Percentiles rank a stretch among this genome's conserved stretches.
phyloP scores from a whole-genome alignment of 2,113 vertebrate species.

The Bungarus multicinctus region DNA sequence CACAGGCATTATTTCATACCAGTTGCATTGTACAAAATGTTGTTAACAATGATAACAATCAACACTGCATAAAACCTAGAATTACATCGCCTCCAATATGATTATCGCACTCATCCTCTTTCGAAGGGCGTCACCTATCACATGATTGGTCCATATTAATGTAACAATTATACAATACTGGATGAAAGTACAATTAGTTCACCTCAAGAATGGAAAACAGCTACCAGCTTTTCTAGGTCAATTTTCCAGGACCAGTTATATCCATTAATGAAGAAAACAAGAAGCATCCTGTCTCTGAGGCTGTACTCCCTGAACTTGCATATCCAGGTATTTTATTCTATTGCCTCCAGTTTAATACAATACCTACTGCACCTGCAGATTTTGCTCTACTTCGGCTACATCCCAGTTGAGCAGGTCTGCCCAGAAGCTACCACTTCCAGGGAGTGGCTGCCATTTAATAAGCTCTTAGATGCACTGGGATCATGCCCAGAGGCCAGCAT shows the following conservation, averaged over 20 bases:
- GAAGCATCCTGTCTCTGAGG: not conserved
- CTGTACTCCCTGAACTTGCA: slow-evolving; percentile 1
- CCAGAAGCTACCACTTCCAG: slow-evolving; percentile 21
- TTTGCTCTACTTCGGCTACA: slow-evolving; percentile 1
- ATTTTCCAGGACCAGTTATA: slow-evolving; percentile 3
- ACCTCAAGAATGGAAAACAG: slow-evolving; percentile 13
- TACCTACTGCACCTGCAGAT: slow-evolving; percentile 6
- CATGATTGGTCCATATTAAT: not conserved
- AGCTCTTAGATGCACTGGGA: not conserved
- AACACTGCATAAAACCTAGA: not conserved
- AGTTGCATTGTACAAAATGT: not conserved
- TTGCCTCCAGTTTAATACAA: not conserved
- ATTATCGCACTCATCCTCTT: not conserved
- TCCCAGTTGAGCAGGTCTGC: slow-evolving; percentile 15
- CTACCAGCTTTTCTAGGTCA: slow-evolving; percentile 9
- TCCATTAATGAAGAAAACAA: slow-evolving; percentile 26
- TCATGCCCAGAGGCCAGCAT: slow-evolving; percentile 8
- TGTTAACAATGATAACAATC: not conserved
- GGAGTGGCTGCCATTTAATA: slow-evolving; percentile 17
- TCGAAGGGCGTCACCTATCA: not conserved
- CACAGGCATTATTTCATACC: not conserved
- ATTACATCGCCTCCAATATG: not conserved
- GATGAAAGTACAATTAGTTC: not conserved
- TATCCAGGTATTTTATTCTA: not conserved
- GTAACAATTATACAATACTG: not conserved